These are phyloP conservation scores for Trogon melanurus DNA, from an alignment of 2,113 vertebrate species.

Conservation along the genomic window DNA sequence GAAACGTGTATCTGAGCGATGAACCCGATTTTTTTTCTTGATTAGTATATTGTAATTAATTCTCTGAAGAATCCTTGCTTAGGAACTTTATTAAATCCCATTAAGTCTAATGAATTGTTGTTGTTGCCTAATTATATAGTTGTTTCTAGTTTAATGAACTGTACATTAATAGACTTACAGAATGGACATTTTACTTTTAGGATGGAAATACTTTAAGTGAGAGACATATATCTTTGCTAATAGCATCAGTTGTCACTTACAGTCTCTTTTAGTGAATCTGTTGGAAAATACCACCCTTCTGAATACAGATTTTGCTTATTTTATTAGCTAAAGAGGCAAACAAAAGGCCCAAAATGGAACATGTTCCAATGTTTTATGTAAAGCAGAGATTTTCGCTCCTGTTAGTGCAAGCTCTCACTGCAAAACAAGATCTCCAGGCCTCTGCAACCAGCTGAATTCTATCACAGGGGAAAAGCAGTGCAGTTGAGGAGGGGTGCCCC, in stretches of 20 bases:
- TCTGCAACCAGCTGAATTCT: background rate
- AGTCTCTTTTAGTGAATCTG: background rate
- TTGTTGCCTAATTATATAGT: slow-evolving; percentile 69
- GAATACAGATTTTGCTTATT: background rate
- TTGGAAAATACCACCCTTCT: background rate
- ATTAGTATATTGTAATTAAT: slow-evolving; percentile 68
- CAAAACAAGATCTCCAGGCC: background rate
- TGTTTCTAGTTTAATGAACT: slow-evolving; percentile 69
- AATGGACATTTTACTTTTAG: background rate
- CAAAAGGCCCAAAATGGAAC: background rate
- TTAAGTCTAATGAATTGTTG: slow-evolving; percentile 71
- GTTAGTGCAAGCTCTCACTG: background rate
- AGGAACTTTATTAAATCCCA: slow-evolving; percentile 67
- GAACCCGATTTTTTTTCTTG: background rate
- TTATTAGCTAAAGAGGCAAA: background rate
- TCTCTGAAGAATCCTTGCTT: slow-evolving; percentile 60
- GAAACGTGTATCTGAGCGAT: background rate
- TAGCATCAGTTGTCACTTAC: background rate
- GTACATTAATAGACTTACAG: slow-evolving; percentile 40
- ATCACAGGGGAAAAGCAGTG: rapidly evolving
- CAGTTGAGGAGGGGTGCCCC: background rate
- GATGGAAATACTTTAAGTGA: background rate
- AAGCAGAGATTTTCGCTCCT: background rate
- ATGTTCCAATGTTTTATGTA: background rate
- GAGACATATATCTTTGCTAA: background rate